A percentile compares a stretch with the other conserved stretches of the same genome.
These are phyloP conservation scores for Dascyllus trimaculatus DNA, from an alignment of 2,113 vertebrate species.

Conservation along the genomic window DNA sequence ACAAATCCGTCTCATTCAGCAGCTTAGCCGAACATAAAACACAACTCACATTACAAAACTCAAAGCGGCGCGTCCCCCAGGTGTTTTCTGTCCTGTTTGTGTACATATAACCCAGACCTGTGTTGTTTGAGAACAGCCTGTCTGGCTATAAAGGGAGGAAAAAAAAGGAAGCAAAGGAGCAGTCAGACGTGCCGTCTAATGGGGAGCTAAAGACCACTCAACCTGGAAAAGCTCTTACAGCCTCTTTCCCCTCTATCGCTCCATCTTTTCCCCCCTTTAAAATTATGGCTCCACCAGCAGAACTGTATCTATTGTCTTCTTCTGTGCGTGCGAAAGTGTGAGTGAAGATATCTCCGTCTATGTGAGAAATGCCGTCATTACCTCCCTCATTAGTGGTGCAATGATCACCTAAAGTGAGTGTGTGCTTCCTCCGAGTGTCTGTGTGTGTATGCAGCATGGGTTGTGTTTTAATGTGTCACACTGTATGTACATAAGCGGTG, in stretches of 20 bases:
- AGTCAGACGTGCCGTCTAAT: slow-evolving; percentile 58
- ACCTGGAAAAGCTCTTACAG: slow-evolving; percentile 63
- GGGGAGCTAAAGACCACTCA: slow-evolving; percentile 69
- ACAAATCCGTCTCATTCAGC: slow-evolving; percentile 69
- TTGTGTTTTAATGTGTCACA: slow-evolving; percentile 34
- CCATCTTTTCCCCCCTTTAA: slow-evolving; percentile 19
- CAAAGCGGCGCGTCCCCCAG: slow-evolving; percentile 36
- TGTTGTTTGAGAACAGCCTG: slow-evolving; percentile 24
- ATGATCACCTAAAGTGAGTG: slow-evolving; percentile 78
- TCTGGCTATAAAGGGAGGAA: slow-evolving; percentile 10
- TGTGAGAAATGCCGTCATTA: slow-evolving; percentile 82
- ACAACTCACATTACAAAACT: slow-evolving; percentile 64
- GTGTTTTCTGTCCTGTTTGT: slow-evolving; percentile 51
- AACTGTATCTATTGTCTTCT: slow-evolving; percentile 43
- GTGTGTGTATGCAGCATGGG: neutral
- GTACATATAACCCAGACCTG: slow-evolving; percentile 19
- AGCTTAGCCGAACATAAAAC: slow-evolving; percentile 70
- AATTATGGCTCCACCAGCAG: slow-evolving; percentile 39
- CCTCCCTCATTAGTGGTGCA: slow-evolving; percentile 82
- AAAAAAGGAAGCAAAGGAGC: slow-evolving; percentile 32
- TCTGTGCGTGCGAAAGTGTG: slow-evolving; percentile 36
- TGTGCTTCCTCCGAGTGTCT: slow-evolving; percentile 25
- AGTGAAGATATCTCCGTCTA: slow-evolving; percentile 70
- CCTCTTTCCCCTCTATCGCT: slow-evolving; percentile 13
- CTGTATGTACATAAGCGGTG: slow-evolving; percentile 13